A percentile compares a stretch with the other conserved stretches of the same genome.
These are phyloP conservation scores for Enteromius thamalakanensis DNA, from an alignment of 2,797 vertebrate species.

Conservation along the genomic window DNA sequence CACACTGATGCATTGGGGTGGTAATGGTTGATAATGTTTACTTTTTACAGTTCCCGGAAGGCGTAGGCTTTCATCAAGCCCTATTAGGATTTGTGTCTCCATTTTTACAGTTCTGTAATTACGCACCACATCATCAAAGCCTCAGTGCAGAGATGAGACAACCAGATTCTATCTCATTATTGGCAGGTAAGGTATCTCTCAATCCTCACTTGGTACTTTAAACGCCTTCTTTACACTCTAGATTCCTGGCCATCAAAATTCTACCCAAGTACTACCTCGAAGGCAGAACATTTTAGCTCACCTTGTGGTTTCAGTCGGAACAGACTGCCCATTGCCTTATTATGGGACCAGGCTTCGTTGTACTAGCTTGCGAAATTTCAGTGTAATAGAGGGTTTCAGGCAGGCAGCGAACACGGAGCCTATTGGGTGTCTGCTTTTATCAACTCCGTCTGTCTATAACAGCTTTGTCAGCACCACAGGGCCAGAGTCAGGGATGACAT, in stretches of 20 bases:
- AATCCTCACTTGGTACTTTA: slow-evolving; percentile 16
- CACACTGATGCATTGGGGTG: slow-evolving; percentile 13
- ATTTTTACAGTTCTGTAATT: slow-evolving; percentile 44
- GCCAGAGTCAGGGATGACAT: slow-evolving; percentile 68
- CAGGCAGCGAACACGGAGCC: slow-evolving; percentile 54
- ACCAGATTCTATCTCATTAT: slow-evolving; percentile 30
- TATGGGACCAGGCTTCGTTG: slow-evolving; percentile 55
- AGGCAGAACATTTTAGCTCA: slow-evolving; percentile 39
- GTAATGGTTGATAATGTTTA: slow-evolving; percentile 48
- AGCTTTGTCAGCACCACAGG: slow-evolving; percentile 68
- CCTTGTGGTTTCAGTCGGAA: slow-evolving; percentile 53
- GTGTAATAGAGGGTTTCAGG: slow-evolving; percentile 61
- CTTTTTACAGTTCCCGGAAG: slow-evolving; percentile 38
- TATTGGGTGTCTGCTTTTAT: slow-evolving; percentile 60
- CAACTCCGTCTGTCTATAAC: slow-evolving; percentile 59
- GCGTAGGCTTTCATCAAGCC: slow-evolving; percentile 35
- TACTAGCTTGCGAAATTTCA: slow-evolving; percentile 54
- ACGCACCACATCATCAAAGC: slow-evolving; percentile 35
- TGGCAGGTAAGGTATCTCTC: slow-evolving; percentile 7
- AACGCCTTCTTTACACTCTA: slow-evolving; percentile 26
- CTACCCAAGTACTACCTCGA: slow-evolving; percentile 28
- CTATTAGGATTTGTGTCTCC: slow-evolving; percentile 41
- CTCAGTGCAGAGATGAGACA: neutral
- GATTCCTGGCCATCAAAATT: slow-evolving; percentile 59
- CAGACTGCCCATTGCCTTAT: slow-evolving; percentile 56